Conservation (phyloP, 1,140 invertebrate species). For the Drosophila kanapiae region DNA sequence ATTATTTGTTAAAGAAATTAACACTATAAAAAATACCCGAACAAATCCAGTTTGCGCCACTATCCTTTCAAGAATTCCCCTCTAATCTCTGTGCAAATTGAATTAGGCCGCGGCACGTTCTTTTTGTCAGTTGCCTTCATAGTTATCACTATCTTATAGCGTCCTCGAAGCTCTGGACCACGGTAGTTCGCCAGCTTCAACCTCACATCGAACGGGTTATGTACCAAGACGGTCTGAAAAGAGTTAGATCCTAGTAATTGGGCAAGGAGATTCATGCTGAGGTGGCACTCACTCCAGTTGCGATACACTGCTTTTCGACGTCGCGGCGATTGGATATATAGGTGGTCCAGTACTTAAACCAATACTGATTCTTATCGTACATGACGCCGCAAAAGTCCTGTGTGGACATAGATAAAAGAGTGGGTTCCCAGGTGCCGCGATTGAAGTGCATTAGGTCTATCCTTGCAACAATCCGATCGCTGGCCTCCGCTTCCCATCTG, state of each 20-base stretch:
- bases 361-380: constrained; percentile 65
- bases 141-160: constrained; percentile 2
- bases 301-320: constrained; percentile 33
- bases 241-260: too few species aligned
- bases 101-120: not conserved
- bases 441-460: constrained; percentile 42
- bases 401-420: constrained; percentile 42
- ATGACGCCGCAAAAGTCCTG: constrained; percentile 57
- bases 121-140: not conserved
- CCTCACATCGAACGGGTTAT: constrained; percentile 3
- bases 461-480: constrained; percentile 44
- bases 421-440: constrained; percentile 66
- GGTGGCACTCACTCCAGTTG: constrained; percentile 47
- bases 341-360: constrained; percentile 62
- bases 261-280: not conserved
- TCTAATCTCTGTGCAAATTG: constrained; percentile 9
- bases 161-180: constrained; percentile 6
- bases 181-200: not conserved
- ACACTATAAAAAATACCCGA: not conserved
- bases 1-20: not conserved
- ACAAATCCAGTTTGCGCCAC: too few species aligned
- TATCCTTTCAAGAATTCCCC: not conserved
- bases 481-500: constrained; percentile 48
- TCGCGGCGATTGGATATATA: constrained; percentile 22
- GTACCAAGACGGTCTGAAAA: constrained; percentile 3